phyloP scores from a whole-genome alignment of 2,797 vertebrate genomes.

The Protonibea diacanthus region DNA sequence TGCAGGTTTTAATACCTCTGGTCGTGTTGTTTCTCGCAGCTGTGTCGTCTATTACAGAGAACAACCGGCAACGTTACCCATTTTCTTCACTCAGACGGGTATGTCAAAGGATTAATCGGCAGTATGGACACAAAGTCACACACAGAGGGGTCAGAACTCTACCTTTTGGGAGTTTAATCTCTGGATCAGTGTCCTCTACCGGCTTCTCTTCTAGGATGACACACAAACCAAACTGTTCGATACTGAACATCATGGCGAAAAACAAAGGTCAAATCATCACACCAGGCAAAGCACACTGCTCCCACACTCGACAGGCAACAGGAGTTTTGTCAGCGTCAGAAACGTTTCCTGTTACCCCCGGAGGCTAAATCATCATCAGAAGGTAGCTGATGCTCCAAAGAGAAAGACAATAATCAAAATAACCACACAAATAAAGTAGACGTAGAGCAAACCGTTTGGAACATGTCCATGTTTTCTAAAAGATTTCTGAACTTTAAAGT shows the following conservation, averaged over 20 bases:
- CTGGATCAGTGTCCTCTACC: slow-evolving; percentile 1
- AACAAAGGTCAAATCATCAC: neutral
- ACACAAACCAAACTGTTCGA: neutral
- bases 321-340: neutral
- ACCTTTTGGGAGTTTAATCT: slow-evolving; percentile 58
- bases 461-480: neutral
- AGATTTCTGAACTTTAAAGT: neutral
- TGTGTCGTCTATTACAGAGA: slow-evolving; percentile 47
- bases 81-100: neutral
- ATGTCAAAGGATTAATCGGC: too few species aligned
- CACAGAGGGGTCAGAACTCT: slow-evolving; percentile 3
- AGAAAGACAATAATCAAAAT: neutral
- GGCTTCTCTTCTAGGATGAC: slow-evolving; percentile 38
- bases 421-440: neutral
- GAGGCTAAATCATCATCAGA: too few species aligned
- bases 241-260: neutral
- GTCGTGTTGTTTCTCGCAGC: slow-evolving; percentile 37
- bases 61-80: neutral
- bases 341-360: too few species aligned
- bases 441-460: too few species aligned
- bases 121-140: neutral
- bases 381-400: too few species aligned
- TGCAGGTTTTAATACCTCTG: slow-evolving; percentile 63
- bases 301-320: neutral
- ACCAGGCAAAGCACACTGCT: neutral